Evolutionary conservation across 2,888 invertebrate species (phyloP).

Genomic region (Drosophila barbarae): DNA sequence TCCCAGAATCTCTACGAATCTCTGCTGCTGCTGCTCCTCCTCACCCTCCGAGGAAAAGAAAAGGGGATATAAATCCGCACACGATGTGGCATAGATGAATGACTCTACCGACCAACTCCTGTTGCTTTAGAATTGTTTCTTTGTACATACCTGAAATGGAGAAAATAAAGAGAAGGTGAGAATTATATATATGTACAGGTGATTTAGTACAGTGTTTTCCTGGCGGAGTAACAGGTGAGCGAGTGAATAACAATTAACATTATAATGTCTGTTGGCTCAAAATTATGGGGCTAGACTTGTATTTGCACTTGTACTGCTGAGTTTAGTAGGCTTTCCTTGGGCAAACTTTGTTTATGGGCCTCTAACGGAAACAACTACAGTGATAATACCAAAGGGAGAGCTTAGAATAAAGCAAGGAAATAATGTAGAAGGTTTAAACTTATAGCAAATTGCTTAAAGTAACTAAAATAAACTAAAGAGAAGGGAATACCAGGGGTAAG

Average conservation of each 20-base stretch:
- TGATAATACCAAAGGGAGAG: constrained; percentile 7
- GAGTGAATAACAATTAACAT: constrained; percentile 41
- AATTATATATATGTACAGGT: constrained; percentile 29
- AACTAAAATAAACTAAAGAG: not conserved
- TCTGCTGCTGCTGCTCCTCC: not conserved
- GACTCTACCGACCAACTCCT: constrained; percentile 17
- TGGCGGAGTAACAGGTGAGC: constrained; percentile 23
- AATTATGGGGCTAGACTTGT: constrained; percentile 27
- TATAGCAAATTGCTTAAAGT: not conserved
- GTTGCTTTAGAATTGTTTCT: constrained; percentile 16
- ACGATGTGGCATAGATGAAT: constrained; percentile 41
- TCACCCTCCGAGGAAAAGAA: not conserved
- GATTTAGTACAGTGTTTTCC: constrained; percentile 36
- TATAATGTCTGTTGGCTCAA: constrained; percentile 27
- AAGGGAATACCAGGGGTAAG: not conserved
- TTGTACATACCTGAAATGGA: constrained; percentile 36
- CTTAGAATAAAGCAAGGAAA: constrained; percentile 3
- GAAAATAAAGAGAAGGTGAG: constrained; percentile 22
- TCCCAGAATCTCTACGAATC: not conserved
- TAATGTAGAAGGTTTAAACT: not conserved
- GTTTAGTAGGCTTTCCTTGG: constrained; percentile 3
- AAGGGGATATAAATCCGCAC: constrained; percentile 27
- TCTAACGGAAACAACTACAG: constrained; percentile 13
- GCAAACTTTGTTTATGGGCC: constrained; percentile 25
- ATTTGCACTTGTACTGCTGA: not conserved